These are phyloP conservation scores for Diaphora mendica DNA, from an alignment of 2,888 invertebrate species.

Conservation along the genomic window DNA sequence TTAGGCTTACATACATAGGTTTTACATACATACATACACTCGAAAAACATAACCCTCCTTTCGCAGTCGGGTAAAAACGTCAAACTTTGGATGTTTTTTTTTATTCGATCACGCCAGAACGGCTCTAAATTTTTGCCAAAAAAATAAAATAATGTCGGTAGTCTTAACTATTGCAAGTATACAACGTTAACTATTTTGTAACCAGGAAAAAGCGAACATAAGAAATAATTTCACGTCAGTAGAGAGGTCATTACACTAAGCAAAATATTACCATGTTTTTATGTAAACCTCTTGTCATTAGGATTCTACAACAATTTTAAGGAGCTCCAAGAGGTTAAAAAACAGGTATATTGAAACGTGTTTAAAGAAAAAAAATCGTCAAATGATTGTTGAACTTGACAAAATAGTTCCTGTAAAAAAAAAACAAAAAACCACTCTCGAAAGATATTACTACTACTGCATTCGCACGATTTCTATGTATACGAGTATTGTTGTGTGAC, in stretches of 20 bases:
- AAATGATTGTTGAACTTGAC: background rate
- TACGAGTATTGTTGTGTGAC: slow-evolving; percentile 12
- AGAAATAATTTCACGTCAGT: background rate
- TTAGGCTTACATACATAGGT: no score
- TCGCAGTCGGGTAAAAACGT: no score
- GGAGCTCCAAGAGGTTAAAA: background rate
- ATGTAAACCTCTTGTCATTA: background rate
- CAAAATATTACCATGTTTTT: no score
- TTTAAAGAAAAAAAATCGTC: background rate
- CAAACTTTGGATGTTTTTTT: background rate
- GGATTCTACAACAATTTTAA: background rate
- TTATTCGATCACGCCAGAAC: background rate
- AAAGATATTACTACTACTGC: background rate
- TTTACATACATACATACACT: no score
- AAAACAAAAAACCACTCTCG: background rate
- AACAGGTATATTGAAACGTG: background rate
- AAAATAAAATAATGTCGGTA: no score
- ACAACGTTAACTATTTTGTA: background rate
- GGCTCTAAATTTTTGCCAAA: background rate
- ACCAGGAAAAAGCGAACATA: background rate
- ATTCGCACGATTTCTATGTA: slow-evolving; percentile 6
- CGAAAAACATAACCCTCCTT: no score
- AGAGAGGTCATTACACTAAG: no score
- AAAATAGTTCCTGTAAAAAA: background rate
- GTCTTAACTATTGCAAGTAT: no score